Evolutionary conservation across 2,888 invertebrate species (phyloP).

Genomic region (Nezara viridula): DNA sequence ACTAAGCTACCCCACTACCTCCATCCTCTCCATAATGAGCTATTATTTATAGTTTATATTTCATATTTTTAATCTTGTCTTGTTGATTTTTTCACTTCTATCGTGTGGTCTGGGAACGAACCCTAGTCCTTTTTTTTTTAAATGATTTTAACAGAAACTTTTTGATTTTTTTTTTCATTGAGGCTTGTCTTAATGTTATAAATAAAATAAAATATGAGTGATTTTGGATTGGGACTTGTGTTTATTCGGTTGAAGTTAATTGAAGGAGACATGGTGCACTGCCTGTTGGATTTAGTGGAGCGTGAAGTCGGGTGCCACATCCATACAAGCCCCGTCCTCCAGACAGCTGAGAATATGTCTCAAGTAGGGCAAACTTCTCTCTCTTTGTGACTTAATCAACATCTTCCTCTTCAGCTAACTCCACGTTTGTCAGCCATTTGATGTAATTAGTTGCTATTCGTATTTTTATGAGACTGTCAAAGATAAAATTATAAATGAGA

Average conservation of each 20-base stretch:
- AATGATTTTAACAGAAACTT: too few relatives aligned
- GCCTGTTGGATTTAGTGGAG: neutral
- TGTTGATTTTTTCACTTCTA: too few relatives aligned
- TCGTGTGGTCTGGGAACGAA: too few relatives aligned
- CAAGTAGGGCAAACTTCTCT: neutral
- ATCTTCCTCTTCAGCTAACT: neutral
- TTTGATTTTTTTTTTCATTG: too few relatives aligned
- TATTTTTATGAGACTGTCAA: neutral
- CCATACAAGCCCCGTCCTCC: neutral
- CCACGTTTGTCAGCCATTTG: neutral
- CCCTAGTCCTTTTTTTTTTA: too few relatives aligned
- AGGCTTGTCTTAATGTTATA: neutral
- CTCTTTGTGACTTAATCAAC: slow-evolving; percentile 15
- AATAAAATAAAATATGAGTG: neutral
- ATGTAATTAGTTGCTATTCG: neutral
- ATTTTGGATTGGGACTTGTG: neutral
- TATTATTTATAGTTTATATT: too few relatives aligned
- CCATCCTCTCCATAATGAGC: too few relatives aligned
- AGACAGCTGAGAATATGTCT: neutral
- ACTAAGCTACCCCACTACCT: too few relatives aligned
- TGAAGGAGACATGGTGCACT: neutral
- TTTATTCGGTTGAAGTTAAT: neutral
- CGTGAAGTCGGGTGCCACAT: neutral
- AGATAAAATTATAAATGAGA: neutral
- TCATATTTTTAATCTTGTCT: too few relatives aligned